These are phyloP conservation scores for Flabesymbios commensalis DNA, from an alignment of 2,888 invertebrate species.

Conservation along the genomic window DNA sequence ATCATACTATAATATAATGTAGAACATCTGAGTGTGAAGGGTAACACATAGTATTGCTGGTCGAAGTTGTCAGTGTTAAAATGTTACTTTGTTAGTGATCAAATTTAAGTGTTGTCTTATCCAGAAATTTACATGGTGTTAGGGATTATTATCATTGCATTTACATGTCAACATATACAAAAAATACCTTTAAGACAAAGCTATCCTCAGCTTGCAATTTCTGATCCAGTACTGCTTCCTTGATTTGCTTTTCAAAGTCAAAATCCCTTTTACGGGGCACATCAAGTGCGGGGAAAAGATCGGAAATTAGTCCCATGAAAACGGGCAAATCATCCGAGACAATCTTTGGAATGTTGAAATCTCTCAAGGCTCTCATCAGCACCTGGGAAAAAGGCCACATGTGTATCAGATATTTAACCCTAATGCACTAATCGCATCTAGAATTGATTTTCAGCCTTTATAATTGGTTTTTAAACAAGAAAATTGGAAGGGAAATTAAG, in stretches of 20 bases:
- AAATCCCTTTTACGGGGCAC: slow-evolving; percentile 88
- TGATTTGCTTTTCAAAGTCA: slow-evolving; percentile 91
- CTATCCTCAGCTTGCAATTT: slow-evolving; percentile 93
- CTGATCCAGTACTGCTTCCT: slow-evolving; percentile 88
- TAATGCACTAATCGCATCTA: no score
- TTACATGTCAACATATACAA: no score
- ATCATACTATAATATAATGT: no score
- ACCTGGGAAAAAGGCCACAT: slow-evolving; percentile 40
- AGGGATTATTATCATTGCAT: no score
- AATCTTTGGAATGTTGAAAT: slow-evolving; percentile 95
- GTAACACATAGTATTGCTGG: no score
- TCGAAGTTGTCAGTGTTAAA: no score
- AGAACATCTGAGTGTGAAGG: no score
- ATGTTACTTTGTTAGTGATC: no score
- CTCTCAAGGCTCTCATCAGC: slow-evolving; percentile 90
- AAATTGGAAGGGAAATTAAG: no score
- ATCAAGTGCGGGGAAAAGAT: slow-evolving; percentile 92
- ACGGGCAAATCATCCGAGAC: slow-evolving; percentile 93
- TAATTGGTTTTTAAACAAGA: no score
- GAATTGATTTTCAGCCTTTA: not conserved
- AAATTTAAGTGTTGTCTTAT: no score
- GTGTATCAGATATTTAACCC: not conserved
- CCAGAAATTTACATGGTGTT: no score
- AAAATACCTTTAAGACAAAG: slow-evolving; percentile 85
- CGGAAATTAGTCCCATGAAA: slow-evolving; percentile 95